These are phyloP conservation scores for Elephas maximus DNA, from an alignment of 2,113 vertebrate genomes.

Conservation along the genomic window DNA sequence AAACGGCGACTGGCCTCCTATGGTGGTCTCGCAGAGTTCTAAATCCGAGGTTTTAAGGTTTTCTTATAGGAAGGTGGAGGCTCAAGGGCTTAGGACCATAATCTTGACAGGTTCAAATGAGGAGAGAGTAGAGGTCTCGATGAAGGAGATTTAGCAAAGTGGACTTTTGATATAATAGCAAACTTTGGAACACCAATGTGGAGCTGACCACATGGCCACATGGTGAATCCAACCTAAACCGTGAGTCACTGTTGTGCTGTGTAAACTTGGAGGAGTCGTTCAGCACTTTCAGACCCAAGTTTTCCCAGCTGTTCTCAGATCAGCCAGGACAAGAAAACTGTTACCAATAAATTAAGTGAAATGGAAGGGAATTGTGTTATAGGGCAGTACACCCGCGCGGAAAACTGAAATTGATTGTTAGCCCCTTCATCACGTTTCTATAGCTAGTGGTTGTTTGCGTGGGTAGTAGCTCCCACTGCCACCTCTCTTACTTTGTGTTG, in stretches of 20 bases:
- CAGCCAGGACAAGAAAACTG: not conserved
- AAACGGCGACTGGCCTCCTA: not conserved
- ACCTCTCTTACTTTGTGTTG: not conserved
- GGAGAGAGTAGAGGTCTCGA: not conserved
- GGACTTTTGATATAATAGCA: not conserved
- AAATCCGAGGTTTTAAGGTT: not conserved
- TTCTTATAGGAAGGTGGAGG: not conserved
- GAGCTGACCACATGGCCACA: not conserved
- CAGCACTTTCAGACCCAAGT: not conserved
- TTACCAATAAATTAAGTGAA: not conserved
- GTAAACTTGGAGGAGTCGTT: not conserved
- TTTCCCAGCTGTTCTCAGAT: not conserved
- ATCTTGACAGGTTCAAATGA: slow-evolving; percentile 13
- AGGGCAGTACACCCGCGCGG: not conserved
- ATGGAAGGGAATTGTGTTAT: not conserved
- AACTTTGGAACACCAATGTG: not conserved
- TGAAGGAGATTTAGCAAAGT: not conserved
- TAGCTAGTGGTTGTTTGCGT: not conserved
- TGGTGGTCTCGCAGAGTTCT: not conserved
- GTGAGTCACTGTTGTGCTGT: not conserved
- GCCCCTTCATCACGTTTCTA: not conserved
- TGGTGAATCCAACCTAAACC: not conserved
- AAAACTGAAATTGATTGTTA: not conserved
- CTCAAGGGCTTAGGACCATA: not conserved
- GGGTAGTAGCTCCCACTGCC: not conserved